Evolutionary conservation across 2,797 vertebrate genomes (phyloP).

Genomic region (Alcedo atthis): DNA sequence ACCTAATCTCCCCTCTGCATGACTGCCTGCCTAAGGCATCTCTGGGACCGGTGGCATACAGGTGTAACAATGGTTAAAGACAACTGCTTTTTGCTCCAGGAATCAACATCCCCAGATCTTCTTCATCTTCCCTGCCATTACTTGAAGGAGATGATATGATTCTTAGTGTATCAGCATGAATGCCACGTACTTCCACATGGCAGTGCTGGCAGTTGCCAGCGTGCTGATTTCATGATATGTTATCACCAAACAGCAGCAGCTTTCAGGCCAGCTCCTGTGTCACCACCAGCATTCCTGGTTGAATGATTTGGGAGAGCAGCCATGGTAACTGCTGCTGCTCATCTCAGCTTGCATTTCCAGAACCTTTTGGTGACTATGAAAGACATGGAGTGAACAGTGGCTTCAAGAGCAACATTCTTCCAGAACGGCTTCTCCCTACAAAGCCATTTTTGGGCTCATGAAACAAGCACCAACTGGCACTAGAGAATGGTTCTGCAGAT

Average conservation of each 20-base stretch:
- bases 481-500: background rate
- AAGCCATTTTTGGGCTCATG: background rate
- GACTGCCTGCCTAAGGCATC: background rate
- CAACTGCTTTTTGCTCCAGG: background rate
- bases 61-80: background rate
- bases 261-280: background rate
- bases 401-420: background rate
- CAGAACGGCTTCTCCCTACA: background rate
- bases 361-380: background rate
- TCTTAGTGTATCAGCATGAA: background rate
- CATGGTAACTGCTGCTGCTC: background rate
- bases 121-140: background rate
- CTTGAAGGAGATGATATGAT: accelerated
- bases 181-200: too few relatives aligned
- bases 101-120: background rate
- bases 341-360: background rate
- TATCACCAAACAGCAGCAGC: background rate
- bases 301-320: background rate
- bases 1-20: background rate
- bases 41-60: background rate
- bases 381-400: background rate
- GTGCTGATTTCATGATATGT: accelerated
- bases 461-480: background rate
- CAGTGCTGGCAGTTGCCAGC: background rate
- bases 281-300: background rate